Evolutionary conservation across 2,113 vertebrate species (phyloP).

Genomic region (Cyanoramphus novaezelandiae): DNA sequence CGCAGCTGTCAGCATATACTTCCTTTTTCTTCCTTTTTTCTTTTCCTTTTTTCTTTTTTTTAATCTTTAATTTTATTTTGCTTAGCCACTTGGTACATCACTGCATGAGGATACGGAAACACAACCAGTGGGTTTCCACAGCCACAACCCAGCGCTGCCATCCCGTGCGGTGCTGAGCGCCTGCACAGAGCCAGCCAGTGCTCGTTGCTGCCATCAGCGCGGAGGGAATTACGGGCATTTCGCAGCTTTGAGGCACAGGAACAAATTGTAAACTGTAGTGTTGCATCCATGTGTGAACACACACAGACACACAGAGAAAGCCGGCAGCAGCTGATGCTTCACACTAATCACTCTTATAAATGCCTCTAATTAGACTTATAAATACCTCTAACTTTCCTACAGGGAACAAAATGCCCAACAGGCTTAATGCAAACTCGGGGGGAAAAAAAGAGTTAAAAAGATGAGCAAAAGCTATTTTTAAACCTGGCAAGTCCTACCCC

Average conservation of each 20-base stretch:
- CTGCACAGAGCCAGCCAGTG: not conserved
- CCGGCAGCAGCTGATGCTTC: constrained; percentile 39
- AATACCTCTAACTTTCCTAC: constrained; percentile 41
- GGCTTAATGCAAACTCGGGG: not conserved
- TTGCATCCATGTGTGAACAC: constrained; percentile 32
- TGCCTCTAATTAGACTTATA: constrained; percentile 55
- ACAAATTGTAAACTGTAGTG: constrained; percentile 25
- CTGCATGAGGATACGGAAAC: accelerated
- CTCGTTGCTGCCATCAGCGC: not conserved
- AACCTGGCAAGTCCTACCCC: constrained; percentile 54
- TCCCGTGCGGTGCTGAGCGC: not conserved
- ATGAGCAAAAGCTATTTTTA: constrained; percentile 69
- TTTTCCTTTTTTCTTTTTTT: too few relatives aligned
- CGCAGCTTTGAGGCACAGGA: constrained; percentile 30
- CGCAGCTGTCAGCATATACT: not conserved
- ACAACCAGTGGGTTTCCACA: not conserved
- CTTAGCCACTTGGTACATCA: not conserved
- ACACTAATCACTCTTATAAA: constrained; percentile 54
- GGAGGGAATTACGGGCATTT: not conserved
- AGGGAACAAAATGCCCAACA: constrained; percentile 10
- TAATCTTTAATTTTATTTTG: not conserved
- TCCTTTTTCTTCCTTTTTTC: accelerated
- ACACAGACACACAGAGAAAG: not conserved
- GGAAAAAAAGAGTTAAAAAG: constrained; percentile 35
- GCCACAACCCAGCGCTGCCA: not conserved